Evolutionary conservation across 2,797 vertebrate species (phyloP).

Genomic region (Coranthus polyacanthus): DNA sequence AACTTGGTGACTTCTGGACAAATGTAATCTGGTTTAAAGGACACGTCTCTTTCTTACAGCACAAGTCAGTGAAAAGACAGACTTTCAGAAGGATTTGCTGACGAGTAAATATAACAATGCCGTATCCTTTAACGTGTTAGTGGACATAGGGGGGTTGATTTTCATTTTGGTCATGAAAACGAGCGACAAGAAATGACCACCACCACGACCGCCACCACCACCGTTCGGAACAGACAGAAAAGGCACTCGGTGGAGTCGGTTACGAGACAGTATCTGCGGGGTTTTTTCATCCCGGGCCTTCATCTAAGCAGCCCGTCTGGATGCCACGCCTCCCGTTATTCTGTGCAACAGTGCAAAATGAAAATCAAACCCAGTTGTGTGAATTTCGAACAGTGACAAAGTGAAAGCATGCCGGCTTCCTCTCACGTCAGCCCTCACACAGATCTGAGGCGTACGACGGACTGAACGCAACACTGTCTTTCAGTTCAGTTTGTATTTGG

Average conservation of each 20-base stretch:
- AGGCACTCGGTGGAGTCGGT: constrained; percentile 50
- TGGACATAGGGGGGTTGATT: constrained; percentile 20
- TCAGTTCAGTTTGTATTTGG: constrained; percentile 31
- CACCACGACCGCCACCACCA: neutral
- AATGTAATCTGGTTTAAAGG: neutral
- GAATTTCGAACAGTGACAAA: constrained; percentile 6
- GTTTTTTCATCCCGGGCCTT: neutral
- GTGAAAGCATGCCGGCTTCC: constrained; percentile 23
- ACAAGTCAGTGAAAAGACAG: neutral
- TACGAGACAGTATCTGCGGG: constrained; percentile 1
- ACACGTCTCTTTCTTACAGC: neutral
- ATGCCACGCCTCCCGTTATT: constrained; percentile 5
- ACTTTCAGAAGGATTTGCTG: constrained; percentile 3
- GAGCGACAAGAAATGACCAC: constrained; percentile 13
- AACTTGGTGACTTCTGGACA: constrained; percentile 1
- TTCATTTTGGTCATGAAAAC: constrained; percentile 35
- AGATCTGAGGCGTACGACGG: neutral
- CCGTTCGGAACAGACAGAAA: constrained; percentile 11
- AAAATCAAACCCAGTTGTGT: constrained; percentile 38
- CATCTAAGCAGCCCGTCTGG: neutral
- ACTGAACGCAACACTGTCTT: constrained; percentile 44
- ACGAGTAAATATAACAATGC: neutral
- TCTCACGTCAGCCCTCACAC: constrained; percentile 51
- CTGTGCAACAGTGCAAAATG: constrained; percentile 47
- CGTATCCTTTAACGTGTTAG: constrained; percentile 8